Base-by-base conservation (phyloP, 2,113 vertebrate genomes). In the Etheostoma spectabile region DNA sequence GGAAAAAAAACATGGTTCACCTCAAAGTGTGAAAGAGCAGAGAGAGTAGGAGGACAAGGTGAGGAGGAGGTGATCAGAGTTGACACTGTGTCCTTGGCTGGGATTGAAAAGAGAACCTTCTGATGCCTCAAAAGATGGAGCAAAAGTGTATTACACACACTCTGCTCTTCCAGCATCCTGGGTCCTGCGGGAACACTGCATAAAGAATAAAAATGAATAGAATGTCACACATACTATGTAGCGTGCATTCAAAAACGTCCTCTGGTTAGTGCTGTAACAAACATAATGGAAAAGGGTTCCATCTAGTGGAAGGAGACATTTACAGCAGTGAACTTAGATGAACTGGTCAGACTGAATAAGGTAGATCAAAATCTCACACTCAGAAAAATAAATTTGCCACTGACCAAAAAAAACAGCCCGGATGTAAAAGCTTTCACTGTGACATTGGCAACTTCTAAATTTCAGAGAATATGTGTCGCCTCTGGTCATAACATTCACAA, bases 161-260 rank as follows among this genome's bases (percentile, higher is more conserved):
- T 88, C 87, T 95, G 92, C 45, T 93, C 94, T 30, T 92, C 88
- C 59, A 94, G 79, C 88, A 94, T 93, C 60, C 68, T 78, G 71
- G 91, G 84, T 46, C 94, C 90, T 27, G 60, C 69, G 51, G 90
- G 80, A 79, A 95, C 87, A 24, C 94, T 94, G 84, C 38, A 79
- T 12, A 45, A 4, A 22, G 38, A 71, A 38, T 5, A 80, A 5
- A 35, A 38, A 45, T 4, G 4, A 81, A 65, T 19, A 73, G 42
- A 61, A 30, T 1, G 19, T 70, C 45, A 65, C 35, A 56, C 12
- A 13, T 27, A 24, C 19, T 13, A 15, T 56, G 8, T 11, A 45
- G 38, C 53, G 10, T 70, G 8, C 7, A 59, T 24, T 73, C 18
- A 57, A 74, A 81, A 80, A 55, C 15, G 30, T 48, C 21, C 24